Conservation (phyloP, 1,140 invertebrate species). For the Brachionus rubens region DNA sequence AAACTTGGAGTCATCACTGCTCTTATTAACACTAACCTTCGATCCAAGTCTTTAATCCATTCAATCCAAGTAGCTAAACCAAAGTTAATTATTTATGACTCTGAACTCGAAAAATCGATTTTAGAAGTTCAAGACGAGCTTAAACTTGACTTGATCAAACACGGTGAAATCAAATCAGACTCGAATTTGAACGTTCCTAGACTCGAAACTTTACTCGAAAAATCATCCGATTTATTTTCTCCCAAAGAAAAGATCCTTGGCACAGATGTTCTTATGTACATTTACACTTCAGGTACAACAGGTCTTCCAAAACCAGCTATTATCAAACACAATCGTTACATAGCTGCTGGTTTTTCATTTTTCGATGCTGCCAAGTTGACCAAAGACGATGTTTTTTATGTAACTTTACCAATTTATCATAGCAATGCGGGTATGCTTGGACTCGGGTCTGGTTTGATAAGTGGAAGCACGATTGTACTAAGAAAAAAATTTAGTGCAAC, state of each 20-base stretch:
- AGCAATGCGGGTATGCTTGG: slow-evolving; percentile 76
- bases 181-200: not conserved
- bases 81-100: slow-evolving; percentile 70
- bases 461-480: slow-evolving; percentile 79
- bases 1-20: slow-evolving; percentile 80
- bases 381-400: slow-evolving; percentile 73
- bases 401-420: slow-evolving; percentile 87
- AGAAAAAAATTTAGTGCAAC: slow-evolving; percentile 91
- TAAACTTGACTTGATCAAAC: slow-evolving; percentile 7
- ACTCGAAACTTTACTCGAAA: not conserved
- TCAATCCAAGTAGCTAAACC: slow-evolving; percentile 75
- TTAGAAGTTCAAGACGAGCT: not conserved
- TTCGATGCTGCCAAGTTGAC: not conserved
- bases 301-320: slow-evolving; percentile 72
- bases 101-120: slow-evolving; percentile 16
- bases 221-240: not conserved
- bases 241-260: slow-evolving; percentile 1
- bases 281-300: slow-evolving; percentile 87
- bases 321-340: slow-evolving; percentile 46
- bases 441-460: slow-evolving; percentile 65
- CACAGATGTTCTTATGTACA: slow-evolving; percentile 64
- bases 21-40: slow-evolving; percentile 81
- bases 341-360: slow-evolving; percentile 43
- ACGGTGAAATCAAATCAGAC: not conserved
- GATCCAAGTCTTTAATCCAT: slow-evolving; percentile 72